phyloP scores from a whole-genome alignment of 1,140 invertebrate genomes.

The Drosophila sturtevanti region DNA sequence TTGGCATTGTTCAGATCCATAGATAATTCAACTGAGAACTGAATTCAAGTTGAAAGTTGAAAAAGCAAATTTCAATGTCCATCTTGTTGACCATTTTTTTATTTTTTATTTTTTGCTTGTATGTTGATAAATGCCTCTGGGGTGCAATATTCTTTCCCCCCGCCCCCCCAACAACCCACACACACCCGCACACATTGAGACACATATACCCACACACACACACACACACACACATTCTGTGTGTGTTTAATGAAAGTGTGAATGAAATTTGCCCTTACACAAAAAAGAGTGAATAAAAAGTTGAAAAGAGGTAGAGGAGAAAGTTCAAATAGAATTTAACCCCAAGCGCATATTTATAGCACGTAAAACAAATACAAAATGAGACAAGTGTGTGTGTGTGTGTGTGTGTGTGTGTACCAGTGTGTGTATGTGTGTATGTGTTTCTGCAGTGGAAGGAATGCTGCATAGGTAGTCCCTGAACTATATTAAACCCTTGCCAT shows the following conservation, averaged over 20 bases:
- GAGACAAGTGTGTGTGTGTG: slow-evolving; percentile 23
- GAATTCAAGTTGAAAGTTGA: slow-evolving; percentile 19
- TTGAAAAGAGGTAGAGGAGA: slow-evolving; percentile 51
- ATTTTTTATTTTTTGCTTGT: slow-evolving; percentile 31
- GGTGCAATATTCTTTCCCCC: slow-evolving; percentile 65
- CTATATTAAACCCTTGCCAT: slow-evolving; percentile 37
- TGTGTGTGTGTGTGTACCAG: slow-evolving; percentile 17
- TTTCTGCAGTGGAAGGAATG: neutral
- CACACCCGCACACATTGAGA: neutral
- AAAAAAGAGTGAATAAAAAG: slow-evolving; percentile 15
- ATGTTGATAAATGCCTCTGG: slow-evolving; percentile 66
- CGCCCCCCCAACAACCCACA: too few species aligned
- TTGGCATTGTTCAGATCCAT: slow-evolving; percentile 54
- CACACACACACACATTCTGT: neutral
- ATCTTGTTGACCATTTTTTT: slow-evolving; percentile 32
- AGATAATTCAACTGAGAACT: slow-evolving; percentile 41
- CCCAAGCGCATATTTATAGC: slow-evolving; percentile 73
- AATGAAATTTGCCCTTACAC: slow-evolving; percentile 49
- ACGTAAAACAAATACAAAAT: slow-evolving; percentile 61
- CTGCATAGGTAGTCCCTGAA: neutral
- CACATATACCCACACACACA: too few species aligned
- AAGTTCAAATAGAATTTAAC: slow-evolving; percentile 76
- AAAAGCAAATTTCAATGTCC: slow-evolving; percentile 41
- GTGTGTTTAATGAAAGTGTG: slow-evolving; percentile 70
- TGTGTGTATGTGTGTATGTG: slow-evolving; percentile 30